Evolutionary conservation across 2,888 invertebrate species (phyloP), one percentile per base, ranked within the genome.

Genomic region (Amiota minor): DNA sequence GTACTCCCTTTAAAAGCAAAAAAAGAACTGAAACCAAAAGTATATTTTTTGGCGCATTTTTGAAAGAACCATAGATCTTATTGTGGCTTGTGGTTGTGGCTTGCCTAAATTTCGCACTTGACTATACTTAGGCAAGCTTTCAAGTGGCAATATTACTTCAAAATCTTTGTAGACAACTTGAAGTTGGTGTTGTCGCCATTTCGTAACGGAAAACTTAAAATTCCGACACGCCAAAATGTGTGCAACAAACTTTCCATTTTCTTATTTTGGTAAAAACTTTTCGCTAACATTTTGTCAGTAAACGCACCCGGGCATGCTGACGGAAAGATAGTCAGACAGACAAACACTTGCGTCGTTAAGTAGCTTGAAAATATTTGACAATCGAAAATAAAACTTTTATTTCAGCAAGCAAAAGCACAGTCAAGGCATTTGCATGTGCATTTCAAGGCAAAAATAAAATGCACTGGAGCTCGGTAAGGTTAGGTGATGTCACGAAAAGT

Each of bases 201-300:
- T 53, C 53, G 53, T 16, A 53, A 53, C 53, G 53, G 53, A 53
- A 53, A 53, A 53, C 53, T 16, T 16, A 53, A 53, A 53, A n/a
- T 53, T 53, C 53, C 53, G 53, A 53, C 53, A 53, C n/a, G 53
- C n/a, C 53, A 53, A 16, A 53, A 53, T 53, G n/a, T 53, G n/a
- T 53, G 53, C 53, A n/a, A 14, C 14, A 53, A 53, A 53, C n/a
- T 53, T 53, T 35, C 35, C 2, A 1, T 35, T 35, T 35, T 35
- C 35, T 6, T 35, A 35, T 35, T 53, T 53, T 53, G 53, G 9
- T 6, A 16, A 14, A 53, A 53, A 53, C n/a, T 53, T 53, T 53
- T 53, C 14, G 16, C 53, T 53, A 53, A 53, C 53, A 53, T 53
- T 53, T n/a, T 53, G n/a, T 9, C 14, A 35, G 9, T 8, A 8